These are phyloP conservation scores for Volucella inflata DNA, from an alignment of 2,888 invertebrate species.

Conservation along the genomic window DNA sequence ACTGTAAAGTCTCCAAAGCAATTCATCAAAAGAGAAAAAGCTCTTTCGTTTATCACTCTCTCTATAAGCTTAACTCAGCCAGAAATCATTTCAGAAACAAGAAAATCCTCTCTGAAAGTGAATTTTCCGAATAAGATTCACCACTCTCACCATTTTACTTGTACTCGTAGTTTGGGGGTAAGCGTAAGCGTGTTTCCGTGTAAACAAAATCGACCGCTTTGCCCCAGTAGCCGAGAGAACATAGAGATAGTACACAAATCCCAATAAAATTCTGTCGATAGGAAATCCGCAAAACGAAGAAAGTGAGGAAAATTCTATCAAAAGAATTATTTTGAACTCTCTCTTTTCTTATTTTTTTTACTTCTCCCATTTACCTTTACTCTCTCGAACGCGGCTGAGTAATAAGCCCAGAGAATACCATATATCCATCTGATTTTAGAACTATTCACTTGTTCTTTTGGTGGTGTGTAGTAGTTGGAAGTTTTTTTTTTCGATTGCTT, in stretches of 20 bases:
- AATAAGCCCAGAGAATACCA: not conserved
- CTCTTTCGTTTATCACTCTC: slow-evolving; percentile 20
- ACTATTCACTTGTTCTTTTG: slow-evolving; percentile 5
- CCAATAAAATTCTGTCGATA: slow-evolving; percentile 46
- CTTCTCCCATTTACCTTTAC: slow-evolving; percentile 15
- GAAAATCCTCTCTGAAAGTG: slow-evolving; percentile 38
- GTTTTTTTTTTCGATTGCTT: not conserved
- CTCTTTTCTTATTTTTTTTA: slow-evolving; percentile 9
- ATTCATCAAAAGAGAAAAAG: slow-evolving; percentile 17
- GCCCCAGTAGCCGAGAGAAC: slow-evolving; percentile 28
- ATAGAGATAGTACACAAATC: slow-evolving; percentile 28
- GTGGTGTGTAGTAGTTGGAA: slow-evolving; percentile 16
- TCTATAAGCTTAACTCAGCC: not conserved
- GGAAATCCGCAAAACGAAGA: slow-evolving; percentile 71
- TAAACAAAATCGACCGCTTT: slow-evolving; percentile 72
- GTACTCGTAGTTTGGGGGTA: not conserved
- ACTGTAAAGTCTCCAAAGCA: slow-evolving; percentile 55
- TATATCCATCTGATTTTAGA: slow-evolving; percentile 47
- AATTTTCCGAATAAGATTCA: slow-evolving; percentile 20
- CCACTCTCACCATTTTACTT: slow-evolving; percentile 28
- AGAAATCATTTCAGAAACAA: not conserved
- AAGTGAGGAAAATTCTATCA: slow-evolving; percentile 50
- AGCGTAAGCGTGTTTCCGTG: slow-evolving; percentile 50
- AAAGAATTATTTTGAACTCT: not conserved
- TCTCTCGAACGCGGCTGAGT: slow-evolving; percentile 17